phyloP scores from a whole-genome alignment of 92 coral and sea anemone genomes.

The Actinernus sp. region DNA sequence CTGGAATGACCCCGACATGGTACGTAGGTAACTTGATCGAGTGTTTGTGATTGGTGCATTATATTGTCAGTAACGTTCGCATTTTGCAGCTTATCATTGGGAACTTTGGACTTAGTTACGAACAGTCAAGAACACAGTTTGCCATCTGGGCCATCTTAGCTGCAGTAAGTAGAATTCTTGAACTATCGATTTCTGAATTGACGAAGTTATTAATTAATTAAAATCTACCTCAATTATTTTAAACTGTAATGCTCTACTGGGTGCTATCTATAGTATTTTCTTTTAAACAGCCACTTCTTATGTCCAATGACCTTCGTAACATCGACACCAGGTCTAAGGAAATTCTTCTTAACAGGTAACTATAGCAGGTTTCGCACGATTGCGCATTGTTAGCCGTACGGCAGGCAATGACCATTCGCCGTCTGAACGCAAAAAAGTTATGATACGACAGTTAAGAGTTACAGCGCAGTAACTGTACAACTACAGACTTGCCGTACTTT shows the following conservation, averaged over 20 bases:
- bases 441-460: no score
- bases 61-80: no score
- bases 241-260: no score
- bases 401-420: no score
- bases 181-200: no score
- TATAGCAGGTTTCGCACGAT: slow-evolving; percentile 6
- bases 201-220: no score
- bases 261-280: not conserved
- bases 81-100: slow-evolving; percentile 89
- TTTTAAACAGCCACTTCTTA: slow-evolving; percentile 80
- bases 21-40: slow-evolving; percentile 18
- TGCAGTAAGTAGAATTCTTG: slow-evolving; percentile 68
- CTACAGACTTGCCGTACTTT: no score
- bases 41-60: no score
- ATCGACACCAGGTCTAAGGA: slow-evolving; percentile 80
- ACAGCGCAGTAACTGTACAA: no score
- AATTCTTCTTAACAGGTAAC: slow-evolving; percentile 88
- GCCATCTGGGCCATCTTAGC: slow-evolving; percentile 99
- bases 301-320: slow-evolving; percentile 94
- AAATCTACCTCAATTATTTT: no score
- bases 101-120: slow-evolving; percentile 90
- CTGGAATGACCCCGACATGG: slow-evolving; percentile 99
- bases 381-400: slow-evolving; percentile 1
- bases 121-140: slow-evolving; percentile 92
- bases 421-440: no score